Evolutionary conservation across 2,797 vertebrate genomes (phyloP).

Genomic region (Enteromius afrohamiltoni): DNA sequence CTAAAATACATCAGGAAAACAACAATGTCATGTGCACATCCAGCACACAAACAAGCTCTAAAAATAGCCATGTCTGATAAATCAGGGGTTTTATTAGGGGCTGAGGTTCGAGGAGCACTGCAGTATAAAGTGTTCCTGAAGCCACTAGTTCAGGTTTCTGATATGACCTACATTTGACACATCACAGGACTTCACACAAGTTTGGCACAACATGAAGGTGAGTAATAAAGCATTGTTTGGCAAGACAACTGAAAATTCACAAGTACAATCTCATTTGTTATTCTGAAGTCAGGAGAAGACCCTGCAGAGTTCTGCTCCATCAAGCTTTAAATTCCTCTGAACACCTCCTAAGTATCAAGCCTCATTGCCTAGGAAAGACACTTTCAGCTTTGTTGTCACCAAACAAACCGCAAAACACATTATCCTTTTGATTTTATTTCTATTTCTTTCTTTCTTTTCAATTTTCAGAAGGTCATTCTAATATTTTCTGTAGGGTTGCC

Average conservation of each 20-base stretch:
- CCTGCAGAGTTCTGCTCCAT: background rate
- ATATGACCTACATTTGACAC: slow-evolving; percentile 77
- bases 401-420: background rate
- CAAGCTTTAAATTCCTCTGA: slow-evolving; percentile 1
- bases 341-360: background rate
- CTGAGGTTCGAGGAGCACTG: slow-evolving; percentile 63
- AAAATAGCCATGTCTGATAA: slow-evolving; percentile 76
- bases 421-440: background rate
- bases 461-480: background rate
- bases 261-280: background rate
- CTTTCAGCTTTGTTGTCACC: background rate
- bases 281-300: background rate
- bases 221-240: background rate
- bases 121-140: slow-evolving; percentile 62
- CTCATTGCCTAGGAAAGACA: background rate
- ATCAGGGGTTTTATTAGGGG: slow-evolving; percentile 66
- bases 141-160: slow-evolving; percentile 66
- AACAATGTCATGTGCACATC: slow-evolving; percentile 50
- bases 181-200: slow-evolving; percentile 61
- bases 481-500: too few relatives aligned
- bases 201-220: slow-evolving; percentile 31
- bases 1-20: slow-evolving; percentile 61
- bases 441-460: background rate
- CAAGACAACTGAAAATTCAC: background rate
- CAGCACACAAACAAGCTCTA: slow-evolving; percentile 64